Base-by-base conservation (phyloP, 2,113 vertebrate genomes). In the Mus spicilegus region DNA sequence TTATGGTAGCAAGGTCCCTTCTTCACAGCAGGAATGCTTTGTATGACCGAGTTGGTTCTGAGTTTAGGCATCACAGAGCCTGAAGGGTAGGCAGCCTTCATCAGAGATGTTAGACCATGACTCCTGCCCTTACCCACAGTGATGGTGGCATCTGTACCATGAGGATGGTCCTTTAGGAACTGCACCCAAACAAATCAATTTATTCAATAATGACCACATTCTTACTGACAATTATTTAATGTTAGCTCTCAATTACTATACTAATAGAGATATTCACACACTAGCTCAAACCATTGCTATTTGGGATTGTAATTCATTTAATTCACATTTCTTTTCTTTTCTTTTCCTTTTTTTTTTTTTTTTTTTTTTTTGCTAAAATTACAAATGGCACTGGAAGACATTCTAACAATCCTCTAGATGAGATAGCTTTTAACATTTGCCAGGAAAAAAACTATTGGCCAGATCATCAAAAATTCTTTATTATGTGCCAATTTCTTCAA, bases 351-450 rank as follows among this genome's bases (percentile, higher is more conserved):
- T 10, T 82, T 92, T 80, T 16, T n/a, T 75, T n/a, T 75, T 80
- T 14, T 91, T 93, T 75, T 10, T 82, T 92, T 80, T 16, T n/a
- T 75, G 54, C 24, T 93, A 93, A 87, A 89, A 93, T 92, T 72
- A 96, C 84, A 69, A 84, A 87, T 7, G 76, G 36, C 30, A 69
- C 69, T 39, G 72, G 76, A 20, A 28, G 19, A 8, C 69, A 93
- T 77, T 95, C 76, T 56, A n/a, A 70, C 2, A 12, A n/a, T 13
- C 13, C 30, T 70, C 46, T 87, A 70, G 65, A 69, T 26, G 20
- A 87, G 30, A 33, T 1, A 70, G 80, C 28, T 19, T 88, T 92
- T 89, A 95, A 85, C 61, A 88, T 91, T 77, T 80, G 93, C 51
- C 70, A 49, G 72, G 70, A 87, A 26, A 94, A 97, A 95, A 86